Percentiles rank a stretch among this genome's conserved stretches.
These are phyloP conservation scores for Choreutis nemorana DNA, from an alignment of 2,888 invertebrate genomes.

Conservation along the genomic window DNA sequence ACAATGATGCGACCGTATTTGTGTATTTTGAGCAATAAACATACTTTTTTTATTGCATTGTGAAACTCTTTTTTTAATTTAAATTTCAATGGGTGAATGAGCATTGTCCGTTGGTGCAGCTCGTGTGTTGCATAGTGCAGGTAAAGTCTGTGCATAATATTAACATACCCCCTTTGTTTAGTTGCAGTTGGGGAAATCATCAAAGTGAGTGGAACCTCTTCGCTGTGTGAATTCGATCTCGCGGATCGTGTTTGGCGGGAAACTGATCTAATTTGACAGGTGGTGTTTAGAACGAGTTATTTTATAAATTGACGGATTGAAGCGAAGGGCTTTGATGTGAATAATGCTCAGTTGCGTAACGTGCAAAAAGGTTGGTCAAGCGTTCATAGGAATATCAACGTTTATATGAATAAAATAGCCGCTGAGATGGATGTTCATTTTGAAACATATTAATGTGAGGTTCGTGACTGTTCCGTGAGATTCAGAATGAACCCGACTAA, in stretches of 20 bases:
- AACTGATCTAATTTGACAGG: conserved; percentile 37
- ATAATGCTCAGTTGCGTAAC: too few species aligned
- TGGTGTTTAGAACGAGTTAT: conserved; percentile 19
- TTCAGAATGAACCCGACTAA: too few species aligned
- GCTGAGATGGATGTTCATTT: too few species aligned
- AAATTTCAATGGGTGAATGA: conserved; percentile 55
- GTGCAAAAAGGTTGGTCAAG: too few species aligned
- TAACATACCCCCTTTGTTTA: too few species aligned
- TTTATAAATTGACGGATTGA: conserved; percentile 7
- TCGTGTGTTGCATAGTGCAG: conserved; percentile 57
- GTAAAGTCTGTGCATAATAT: conserved; percentile 58
- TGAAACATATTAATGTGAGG: too few species aligned
- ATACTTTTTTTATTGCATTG: conserved; percentile 64
- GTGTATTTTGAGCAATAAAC: conserved; percentile 66
- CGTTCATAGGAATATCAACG: too few species aligned
- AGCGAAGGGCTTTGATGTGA: too few species aligned
- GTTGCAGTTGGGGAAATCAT: too few species aligned
- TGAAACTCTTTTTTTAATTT: conserved; percentile 48
- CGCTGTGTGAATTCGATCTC: conserved; percentile 38
- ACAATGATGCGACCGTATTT: conserved; percentile 56
- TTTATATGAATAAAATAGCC: too few species aligned
- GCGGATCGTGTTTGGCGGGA: conserved; percentile 41
- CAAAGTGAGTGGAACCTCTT: conserved; percentile 35
- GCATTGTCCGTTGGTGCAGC: conserved; percentile 63
- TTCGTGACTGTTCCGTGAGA: too few species aligned